Evolutionary conservation across 2,113 vertebrate genomes (phyloP).

Genomic region (Tyto alba): DNA sequence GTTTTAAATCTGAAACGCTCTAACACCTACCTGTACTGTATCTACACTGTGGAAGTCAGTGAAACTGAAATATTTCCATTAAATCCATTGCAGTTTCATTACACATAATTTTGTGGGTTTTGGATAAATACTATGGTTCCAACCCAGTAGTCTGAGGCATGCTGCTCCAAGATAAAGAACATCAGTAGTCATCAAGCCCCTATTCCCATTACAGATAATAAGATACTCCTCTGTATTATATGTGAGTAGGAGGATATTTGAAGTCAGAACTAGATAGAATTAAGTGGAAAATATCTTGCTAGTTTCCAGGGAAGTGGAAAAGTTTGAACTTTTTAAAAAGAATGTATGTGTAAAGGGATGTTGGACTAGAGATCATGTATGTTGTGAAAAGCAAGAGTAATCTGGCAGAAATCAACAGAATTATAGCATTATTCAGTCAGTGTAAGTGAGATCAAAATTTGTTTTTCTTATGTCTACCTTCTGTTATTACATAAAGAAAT

Average conservation of each 20-base stretch:
- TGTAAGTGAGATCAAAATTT: not conserved
- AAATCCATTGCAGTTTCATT: not conserved
- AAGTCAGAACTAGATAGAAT: conserved; percentile 10
- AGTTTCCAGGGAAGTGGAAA: not conserved
- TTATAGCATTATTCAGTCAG: not conserved
- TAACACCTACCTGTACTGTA: not conserved
- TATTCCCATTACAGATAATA: conserved; percentile 7
- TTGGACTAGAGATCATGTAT: not conserved
- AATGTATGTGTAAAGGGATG: not conserved
- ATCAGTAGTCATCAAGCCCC: not conserved
- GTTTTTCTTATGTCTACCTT: not conserved
- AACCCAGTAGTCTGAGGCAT: not conserved
- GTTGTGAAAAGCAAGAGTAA: not conserved
- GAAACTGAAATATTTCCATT: conserved; percentile 2
- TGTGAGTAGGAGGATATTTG: not conserved
- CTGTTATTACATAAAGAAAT: not conserved
- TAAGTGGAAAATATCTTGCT: not conserved
- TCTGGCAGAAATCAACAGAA: not conserved
- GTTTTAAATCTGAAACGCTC: not conserved
- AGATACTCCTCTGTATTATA: not conserved
- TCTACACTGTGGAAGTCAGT: not conserved
- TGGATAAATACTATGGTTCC: not conserved
- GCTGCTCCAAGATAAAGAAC: not conserved
- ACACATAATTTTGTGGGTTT: not conserved
- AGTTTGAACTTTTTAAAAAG: not conserved